Evolutionary conservation across 2,888 invertebrate species (phyloP).

Genomic region (Polydesmus complanatus): DNA sequence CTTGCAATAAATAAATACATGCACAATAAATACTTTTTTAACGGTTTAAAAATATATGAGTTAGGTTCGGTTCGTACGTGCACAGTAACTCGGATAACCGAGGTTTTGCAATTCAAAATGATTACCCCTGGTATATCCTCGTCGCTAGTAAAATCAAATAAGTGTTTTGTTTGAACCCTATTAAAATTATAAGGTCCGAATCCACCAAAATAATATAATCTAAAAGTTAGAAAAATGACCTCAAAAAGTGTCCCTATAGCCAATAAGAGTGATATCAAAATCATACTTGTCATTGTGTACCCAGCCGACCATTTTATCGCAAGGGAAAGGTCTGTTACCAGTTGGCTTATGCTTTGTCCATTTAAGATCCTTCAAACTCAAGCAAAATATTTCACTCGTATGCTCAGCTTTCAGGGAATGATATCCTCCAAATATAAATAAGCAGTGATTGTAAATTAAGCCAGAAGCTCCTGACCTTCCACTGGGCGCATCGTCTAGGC

Average conservation of each 20-base stretch:
- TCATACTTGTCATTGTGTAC: slow-evolving; percentile 19
- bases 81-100: neutral
- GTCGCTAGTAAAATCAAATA: slow-evolving; percentile 16
- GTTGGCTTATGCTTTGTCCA: slow-evolving; percentile 24
- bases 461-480: slow-evolving; percentile 29
- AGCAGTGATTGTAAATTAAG: slow-evolving; percentile 23
- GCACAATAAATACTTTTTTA: too few relatives aligned
- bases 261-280: neutral
- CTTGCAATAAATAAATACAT: too few relatives aligned
- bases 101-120: neutral
- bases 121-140: slow-evolving; percentile 13
- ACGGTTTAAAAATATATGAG: too few relatives aligned
- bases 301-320: slow-evolving; percentile 23
- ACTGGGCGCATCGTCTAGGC: slow-evolving; percentile 23
- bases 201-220: slow-evolving; percentile 28
- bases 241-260: too few relatives aligned
- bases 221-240: slow-evolving; percentile 11
- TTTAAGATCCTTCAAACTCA: slow-evolving; percentile 25
- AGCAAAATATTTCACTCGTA: slow-evolving; percentile 24
- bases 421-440: slow-evolving; percentile 31
- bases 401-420: slow-evolving; percentile 6
- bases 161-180: slow-evolving; percentile 11
- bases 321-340: slow-evolving; percentile 19
- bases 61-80: too few relatives aligned
- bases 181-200: slow-evolving; percentile 23